These are phyloP conservation scores for Lanius collurio DNA, from an alignment of 2,113 vertebrate species.

Conservation along the genomic window DNA sequence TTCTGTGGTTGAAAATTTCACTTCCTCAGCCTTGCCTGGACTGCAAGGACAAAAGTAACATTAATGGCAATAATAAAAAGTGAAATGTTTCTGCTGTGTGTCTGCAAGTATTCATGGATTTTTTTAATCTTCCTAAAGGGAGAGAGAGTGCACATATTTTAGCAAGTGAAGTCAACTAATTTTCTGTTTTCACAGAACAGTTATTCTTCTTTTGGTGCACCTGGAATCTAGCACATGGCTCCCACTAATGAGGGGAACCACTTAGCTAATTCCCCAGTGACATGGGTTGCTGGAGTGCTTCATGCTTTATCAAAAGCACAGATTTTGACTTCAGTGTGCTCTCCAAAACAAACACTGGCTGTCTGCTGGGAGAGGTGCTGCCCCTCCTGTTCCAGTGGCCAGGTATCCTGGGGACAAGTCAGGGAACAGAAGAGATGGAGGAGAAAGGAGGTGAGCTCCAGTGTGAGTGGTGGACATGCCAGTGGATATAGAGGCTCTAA, in stretches of 20 bases:
- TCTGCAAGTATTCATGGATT: neutral
- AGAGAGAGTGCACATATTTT: neutral
- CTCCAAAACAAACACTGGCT: neutral
- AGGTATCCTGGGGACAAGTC: neutral
- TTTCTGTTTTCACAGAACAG: neutral
- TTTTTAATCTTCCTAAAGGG: neutral
- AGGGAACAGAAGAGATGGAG: neutral
- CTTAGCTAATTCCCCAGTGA: neutral
- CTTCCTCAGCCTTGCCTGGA: neutral
- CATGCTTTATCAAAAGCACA: neutral
- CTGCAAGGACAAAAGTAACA: neutral
- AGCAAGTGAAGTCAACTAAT: neutral
- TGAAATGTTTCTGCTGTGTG: constrained; percentile 6
- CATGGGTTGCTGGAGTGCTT: neutral
- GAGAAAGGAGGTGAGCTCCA: neutral
- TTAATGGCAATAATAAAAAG: constrained; percentile 29
- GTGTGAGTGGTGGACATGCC: rapidly evolving
- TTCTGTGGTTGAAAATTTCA: neutral
- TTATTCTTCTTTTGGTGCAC: neutral
- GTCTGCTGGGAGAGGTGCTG: neutral
- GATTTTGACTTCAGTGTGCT: neutral
- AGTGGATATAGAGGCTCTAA: neutral
- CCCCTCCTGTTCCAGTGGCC: rapidly evolving
- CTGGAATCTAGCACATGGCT: neutral
- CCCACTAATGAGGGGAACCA: neutral